Percentiles rank a stretch among this genome's conserved stretches.
phyloP scores from a whole-genome alignment of 2,113 vertebrate species.

The Poecile atricapillus region DNA sequence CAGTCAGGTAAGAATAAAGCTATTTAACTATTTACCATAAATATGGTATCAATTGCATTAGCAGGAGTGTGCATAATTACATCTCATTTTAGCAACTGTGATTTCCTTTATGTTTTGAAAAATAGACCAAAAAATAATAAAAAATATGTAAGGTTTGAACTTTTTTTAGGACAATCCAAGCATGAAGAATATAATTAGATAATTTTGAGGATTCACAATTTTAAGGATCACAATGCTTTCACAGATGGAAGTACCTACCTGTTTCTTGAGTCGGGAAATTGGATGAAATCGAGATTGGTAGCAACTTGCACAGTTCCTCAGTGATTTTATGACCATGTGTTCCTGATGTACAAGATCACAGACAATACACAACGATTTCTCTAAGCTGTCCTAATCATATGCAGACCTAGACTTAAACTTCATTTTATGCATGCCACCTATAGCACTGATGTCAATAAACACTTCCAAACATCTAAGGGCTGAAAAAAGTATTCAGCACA shows the following conservation, averaged over 20 bases:
- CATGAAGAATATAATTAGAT: not conserved
- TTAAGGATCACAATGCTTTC: not conserved
- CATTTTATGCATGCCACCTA: not conserved
- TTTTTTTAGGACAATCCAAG: not conserved
- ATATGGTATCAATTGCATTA: not conserved
- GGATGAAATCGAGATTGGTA: conserved; percentile 76
- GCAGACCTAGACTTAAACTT: not conserved
- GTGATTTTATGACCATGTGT: not conserved
- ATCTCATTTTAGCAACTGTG: not conserved
- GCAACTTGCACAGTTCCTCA: conserved; percentile 24
- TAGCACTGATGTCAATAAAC: not conserved
- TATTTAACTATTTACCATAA: not conserved
- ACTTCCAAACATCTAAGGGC: not conserved
- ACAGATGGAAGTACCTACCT: conserved; percentile 43
- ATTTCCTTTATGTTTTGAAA: not conserved
- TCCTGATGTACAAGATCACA: conserved; percentile 62
- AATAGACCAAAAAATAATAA: not conserved
- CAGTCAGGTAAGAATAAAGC: not conserved
- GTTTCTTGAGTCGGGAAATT: conserved; percentile 59
- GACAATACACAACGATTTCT: not conserved
- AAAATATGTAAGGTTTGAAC: not conserved
- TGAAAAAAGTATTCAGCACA: not conserved
- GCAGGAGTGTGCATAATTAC: not conserved
- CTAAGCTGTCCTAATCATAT: not conserved
- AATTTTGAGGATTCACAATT: not conserved